Evolutionary conservation across 2,888 invertebrate species (phyloP), one percentile per base, ranked within the genome.

Genomic region (Campoletis raptor): DNA sequence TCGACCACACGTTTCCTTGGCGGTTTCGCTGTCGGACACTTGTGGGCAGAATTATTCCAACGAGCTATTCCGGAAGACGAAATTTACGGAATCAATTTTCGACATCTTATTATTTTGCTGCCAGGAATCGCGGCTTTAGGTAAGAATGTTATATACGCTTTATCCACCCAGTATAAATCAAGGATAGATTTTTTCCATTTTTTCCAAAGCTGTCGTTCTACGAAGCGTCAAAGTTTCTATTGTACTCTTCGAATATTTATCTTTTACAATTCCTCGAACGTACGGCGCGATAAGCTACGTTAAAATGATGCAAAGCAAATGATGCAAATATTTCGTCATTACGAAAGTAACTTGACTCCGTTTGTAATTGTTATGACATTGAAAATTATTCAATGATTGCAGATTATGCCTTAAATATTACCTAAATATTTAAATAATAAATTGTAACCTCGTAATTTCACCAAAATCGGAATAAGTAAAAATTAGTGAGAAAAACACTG

Each of bases 11-110:
- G 98, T 72, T 98, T 98, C 92, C 95, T 96, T 78, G 97, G 97
- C 0, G 96, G 97, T 93, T 95, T 98, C 78, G 95, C 97, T 94
- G 96, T 98, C 21, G 97, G 97, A 2, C 98, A 97, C 93, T 95
- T 98, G 0, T 98, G 98, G 96, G 97, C 97, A 0, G 97, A 97
- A 92, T 94, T 98, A 88, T 95, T 96, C 89, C 95, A 96, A 93
- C 95, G 96, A 85, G 98, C 98, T 0, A 96, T 98, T 85, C 98
- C 98, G 0, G 95, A 96, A 73, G 97, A 97, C 48, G 95, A 96
- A 87, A 94, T 98, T 40, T 95, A 94, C 90, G 97, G 97, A 18
- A 95, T 97, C 70, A 97, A 97, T 91, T 96, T 97, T 94, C 96
- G 95, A 85, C 96, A 96, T 90, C 94, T 98, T n/a, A 96, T 97